Conservation (phyloP, 2,888 invertebrate species). For the Biston stratarius region DNA sequence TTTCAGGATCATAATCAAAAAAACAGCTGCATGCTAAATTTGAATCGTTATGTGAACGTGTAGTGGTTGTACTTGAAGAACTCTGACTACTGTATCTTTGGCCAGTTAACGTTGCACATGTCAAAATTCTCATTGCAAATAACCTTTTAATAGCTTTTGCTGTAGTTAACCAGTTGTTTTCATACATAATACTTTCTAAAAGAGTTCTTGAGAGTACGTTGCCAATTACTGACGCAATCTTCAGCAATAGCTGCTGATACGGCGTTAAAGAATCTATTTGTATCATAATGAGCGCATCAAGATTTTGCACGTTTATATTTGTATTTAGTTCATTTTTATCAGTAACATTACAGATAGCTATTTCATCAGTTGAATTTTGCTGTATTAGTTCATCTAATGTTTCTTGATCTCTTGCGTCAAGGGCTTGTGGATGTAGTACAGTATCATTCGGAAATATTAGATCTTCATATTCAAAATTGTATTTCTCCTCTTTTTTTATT, state of each 20-base stretch:
- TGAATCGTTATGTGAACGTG: conserved; percentile 32
- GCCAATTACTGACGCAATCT: conserved; percentile 87
- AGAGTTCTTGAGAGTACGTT: conserved; percentile 81
- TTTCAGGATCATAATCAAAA: conserved; percentile 71
- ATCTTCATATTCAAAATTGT: conserved; percentile 57
- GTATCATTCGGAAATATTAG: conserved; percentile 71
- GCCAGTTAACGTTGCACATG: conserved; percentile 77
- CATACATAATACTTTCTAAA: conserved; percentile 83
- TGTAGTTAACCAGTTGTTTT: conserved; percentile 78
- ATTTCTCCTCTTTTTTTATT: conserved; percentile 59
- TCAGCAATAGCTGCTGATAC: conserved; percentile 87
- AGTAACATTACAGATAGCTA: conserved; percentile 69
- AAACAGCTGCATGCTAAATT: conserved; percentile 70
- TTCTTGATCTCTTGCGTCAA: conserved; percentile 64
- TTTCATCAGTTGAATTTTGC: conserved; percentile 60
- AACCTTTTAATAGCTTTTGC: conserved; percentile 84
- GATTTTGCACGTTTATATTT: conserved; percentile 73
- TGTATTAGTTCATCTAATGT: conserved; percentile 62
- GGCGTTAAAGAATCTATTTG: conserved; percentile 86
- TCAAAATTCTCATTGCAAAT: conserved; percentile 83
- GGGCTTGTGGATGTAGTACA: conserved; percentile 69
- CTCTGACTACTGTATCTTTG: conserved; percentile 50
- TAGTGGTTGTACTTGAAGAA: conserved; percentile 48
- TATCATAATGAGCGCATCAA: conserved; percentile 82
- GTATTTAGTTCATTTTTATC: conserved; percentile 69